Evolutionary conservation across 2,113 vertebrate genomes (phyloP).

Genomic region (Chunga burmeisteri): DNA sequence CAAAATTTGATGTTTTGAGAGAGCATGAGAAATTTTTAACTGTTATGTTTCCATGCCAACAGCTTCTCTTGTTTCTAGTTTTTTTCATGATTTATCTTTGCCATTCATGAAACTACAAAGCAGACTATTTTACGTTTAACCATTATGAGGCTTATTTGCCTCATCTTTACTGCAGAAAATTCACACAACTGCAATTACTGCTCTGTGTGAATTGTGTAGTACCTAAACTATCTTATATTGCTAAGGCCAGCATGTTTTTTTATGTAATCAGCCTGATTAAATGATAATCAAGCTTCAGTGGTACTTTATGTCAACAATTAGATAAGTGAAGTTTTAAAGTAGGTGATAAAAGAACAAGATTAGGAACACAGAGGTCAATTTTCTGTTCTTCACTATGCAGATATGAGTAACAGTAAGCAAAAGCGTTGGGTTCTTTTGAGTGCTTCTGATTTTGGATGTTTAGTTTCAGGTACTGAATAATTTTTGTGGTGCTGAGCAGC

Average conservation of each 20-base stretch:
- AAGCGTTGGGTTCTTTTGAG: background rate
- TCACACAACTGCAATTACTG: background rate
- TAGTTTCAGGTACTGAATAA: background rate
- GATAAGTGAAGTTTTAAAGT: constrained; percentile 16
- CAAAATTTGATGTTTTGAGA: constrained; percentile 38
- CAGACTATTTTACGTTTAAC: background rate
- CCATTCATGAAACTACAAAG: background rate
- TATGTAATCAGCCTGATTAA: constrained; percentile 45
- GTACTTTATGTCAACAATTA: constrained; percentile 12
- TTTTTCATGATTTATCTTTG: constrained; percentile 15
- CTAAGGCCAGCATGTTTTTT: background rate
- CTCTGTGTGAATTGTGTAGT: background rate
- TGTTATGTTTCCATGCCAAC: constrained; percentile 47
- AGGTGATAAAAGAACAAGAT: background rate
- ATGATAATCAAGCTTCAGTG: background rate
- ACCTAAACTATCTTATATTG: background rate
- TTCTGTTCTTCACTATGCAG: background rate
- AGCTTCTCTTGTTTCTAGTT: background rate
- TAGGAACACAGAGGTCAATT: background rate
- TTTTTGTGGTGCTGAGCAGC: background rate
- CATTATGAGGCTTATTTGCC: background rate
- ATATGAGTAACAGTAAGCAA: background rate
- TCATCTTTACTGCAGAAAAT: background rate
- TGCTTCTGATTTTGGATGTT: background rate
- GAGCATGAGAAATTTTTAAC: constrained; percentile 16